These are phyloP conservation scores for Pelecanoides urinatrix DNA, from an alignment of 2,113 vertebrate species.

Conservation along the genomic window DNA sequence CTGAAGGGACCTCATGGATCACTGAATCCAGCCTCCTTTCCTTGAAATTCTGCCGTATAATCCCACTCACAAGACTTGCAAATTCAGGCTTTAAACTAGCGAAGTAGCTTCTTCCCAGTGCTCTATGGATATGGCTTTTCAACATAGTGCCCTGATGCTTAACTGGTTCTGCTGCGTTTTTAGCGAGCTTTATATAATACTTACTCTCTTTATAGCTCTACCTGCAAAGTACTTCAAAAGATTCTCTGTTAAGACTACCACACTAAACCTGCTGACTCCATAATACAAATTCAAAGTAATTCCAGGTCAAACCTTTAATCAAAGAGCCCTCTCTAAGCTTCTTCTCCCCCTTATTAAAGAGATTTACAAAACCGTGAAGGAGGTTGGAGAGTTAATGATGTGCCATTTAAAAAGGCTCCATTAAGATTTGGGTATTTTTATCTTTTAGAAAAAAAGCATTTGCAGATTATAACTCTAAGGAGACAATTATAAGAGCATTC, in stretches of 20 bases:
- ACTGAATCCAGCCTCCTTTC: background rate
- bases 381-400: constrained; percentile 69
- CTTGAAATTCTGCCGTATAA: background rate
- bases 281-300: constrained; percentile 52
- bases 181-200: background rate
- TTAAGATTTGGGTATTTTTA: constrained; percentile 71
- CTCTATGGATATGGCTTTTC: background rate
- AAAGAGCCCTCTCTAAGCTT: constrained; percentile 41
- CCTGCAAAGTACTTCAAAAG: constrained; percentile 21
- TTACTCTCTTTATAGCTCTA: constrained; percentile 20
- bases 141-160: background rate
- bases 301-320: constrained; percentile 61
- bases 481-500: constrained; percentile 69
- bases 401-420: constrained; percentile 64
- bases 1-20: background rate
- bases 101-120: background rate
- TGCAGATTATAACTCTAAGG: constrained; percentile 68
- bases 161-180: background rate
- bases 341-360: constrained; percentile 52
- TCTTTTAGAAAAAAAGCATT: constrained; percentile 60
- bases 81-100: background rate
- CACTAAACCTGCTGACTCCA: constrained; percentile 40
- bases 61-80: background rate
- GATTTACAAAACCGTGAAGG: constrained; percentile 69
- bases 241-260: constrained; percentile 9